phyloP scores from a whole-genome alignment of 2,797 vertebrate genomes.

The Cyprinella venusta region DNA sequence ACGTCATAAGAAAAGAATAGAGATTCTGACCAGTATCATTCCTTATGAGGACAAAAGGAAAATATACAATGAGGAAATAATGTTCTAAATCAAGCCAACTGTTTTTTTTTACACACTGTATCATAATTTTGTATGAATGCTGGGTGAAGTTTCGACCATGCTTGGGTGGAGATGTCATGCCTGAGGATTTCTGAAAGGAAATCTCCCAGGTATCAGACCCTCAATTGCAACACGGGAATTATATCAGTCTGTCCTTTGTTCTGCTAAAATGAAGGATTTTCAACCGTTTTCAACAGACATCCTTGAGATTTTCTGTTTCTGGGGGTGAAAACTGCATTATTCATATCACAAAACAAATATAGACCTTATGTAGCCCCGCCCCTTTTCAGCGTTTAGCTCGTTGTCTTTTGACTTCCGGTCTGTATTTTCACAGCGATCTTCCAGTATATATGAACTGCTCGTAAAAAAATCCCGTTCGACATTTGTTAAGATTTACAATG shows the following conservation, averaged over 20 bases:
- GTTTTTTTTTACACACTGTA: neutral
- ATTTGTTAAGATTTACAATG: no score
- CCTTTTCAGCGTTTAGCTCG: no score
- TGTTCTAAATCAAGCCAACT: neutral
- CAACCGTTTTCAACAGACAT: constrained; percentile 45
- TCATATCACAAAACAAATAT: neutral
- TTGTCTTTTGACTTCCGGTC: no score
- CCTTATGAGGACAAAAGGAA: neutral
- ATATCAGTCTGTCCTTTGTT: constrained; percentile 51
- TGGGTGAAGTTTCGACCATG: constrained; percentile 16
- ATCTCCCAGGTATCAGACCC: constrained; percentile 45
- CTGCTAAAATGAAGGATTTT: constrained; percentile 49
- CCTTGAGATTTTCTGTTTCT: constrained; percentile 21
- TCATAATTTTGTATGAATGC: constrained; percentile 12
- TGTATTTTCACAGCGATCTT: no score
- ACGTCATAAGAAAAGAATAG: constrained; percentile 45
- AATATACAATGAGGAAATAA: neutral
- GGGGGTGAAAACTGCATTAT: neutral
- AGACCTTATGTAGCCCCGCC: no score
- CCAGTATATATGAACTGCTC: no score
- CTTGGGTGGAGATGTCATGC: constrained; percentile 49
- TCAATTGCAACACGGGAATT: constrained; percentile 45
- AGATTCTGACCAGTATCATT: constrained; percentile 31
- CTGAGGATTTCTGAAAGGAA: constrained; percentile 54
- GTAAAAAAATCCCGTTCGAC: no score